Base-by-base conservation (phyloP, 2,888 invertebrate genomes). In the Coelinius sp. region DNA sequence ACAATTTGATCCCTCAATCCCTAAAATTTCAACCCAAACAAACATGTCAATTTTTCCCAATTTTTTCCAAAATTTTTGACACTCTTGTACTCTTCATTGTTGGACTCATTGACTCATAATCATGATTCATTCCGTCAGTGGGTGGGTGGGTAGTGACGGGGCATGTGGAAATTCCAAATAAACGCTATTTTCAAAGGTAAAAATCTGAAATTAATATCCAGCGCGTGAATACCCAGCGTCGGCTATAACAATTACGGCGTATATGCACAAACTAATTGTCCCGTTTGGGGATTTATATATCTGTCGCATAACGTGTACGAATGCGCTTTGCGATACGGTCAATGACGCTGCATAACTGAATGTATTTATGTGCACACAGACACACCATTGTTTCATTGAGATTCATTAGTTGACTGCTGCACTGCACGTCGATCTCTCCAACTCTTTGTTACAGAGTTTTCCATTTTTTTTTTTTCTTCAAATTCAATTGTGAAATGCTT, bases 251-350 rank as follows among this genome's bases (percentile, higher is more conserved):
- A 35, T 27, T 59, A 31, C 17, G 7, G 44, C 59, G 22, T 68
- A 49, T 25, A 20, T 46, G 49, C 44, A 25, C 22, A 56, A 69
- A 69, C 38, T 73, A 73, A 73, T 75, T 73, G 66, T 71, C 62
- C 53, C 24, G 49, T 70, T 73, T 62, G 38, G 41, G 56, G 41
- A 72, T 67, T 69, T 68, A 74, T 68, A 74, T 68, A 71, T 53
- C 41, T 17, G 27, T 46, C 52, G 44, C 52, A 44, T 65, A 41
- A 66, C 67, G 49, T 35, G 56, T 72, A 27, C 20, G 68, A 38
- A 49, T 64, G 65, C 67, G 53, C 14, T 53, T 59, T 52, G 66
- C 35, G 41, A 44, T 75, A 52, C 52, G 70, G 49, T 73, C 68
- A 65, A 70, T 66, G 68, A 73, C 65, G 67, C 69, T 31, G 67